Percentiles rank a stretch among this genome's conserved stretches.
These are phyloP conservation scores for Barbus barbus DNA, from an alignment of 2,113 vertebrate species.

Conservation along the genomic window DNA sequence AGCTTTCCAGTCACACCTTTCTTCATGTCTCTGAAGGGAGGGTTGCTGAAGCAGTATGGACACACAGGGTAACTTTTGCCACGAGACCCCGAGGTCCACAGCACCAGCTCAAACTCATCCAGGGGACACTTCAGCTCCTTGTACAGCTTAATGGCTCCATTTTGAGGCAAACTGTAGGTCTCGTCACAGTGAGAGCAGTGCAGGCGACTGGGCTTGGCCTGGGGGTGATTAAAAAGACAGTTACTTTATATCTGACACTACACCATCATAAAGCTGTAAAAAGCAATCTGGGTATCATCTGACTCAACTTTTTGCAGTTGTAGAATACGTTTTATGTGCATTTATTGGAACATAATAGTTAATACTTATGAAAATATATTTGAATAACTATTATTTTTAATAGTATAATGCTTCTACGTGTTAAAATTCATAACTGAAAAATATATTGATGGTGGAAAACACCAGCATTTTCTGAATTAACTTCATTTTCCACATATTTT, in stretches of 20 bases:
- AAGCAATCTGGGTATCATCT: neutral
- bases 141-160: slow-evolving; percentile 95
- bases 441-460: neutral
- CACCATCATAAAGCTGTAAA: neutral
- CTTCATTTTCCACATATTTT: neutral
- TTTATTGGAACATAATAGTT: neutral
- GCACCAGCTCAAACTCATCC: slow-evolving; percentile 95
- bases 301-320: neutral
- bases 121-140: slow-evolving; percentile 94
- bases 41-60: slow-evolving; percentile 95
- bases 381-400: neutral
- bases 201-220: slow-evolving; percentile 95
- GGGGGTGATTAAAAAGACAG: neutral
- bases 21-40: slow-evolving; percentile 97
- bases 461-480: neutral
- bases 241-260: neutral
- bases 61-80: slow-evolving; percentile 96
- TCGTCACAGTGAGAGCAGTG: slow-evolving; percentile 98
- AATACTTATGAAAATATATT: too few relatives aligned
- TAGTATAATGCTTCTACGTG: neutral
- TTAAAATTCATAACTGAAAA: neutral
- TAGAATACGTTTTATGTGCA: neutral
- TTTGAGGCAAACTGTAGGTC: slow-evolving; percentile 95
- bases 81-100: slow-evolving; percentile 92
- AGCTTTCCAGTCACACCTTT: slow-evolving; percentile 79